phyloP scores from a whole-genome alignment of 2,797 vertebrate species.

The Numenius phaeopus region DNA sequence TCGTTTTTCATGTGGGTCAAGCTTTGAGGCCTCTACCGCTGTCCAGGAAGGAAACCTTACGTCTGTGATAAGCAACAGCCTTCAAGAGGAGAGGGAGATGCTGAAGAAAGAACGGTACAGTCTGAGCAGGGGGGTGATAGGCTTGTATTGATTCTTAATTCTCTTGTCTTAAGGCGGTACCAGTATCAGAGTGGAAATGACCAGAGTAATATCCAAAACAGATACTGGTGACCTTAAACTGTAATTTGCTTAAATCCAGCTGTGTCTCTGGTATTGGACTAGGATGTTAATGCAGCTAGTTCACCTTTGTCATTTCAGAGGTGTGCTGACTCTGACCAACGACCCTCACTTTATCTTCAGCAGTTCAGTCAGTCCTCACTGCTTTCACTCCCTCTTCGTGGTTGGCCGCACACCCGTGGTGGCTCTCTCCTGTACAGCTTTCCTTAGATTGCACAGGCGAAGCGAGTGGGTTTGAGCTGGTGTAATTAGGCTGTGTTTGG shows the following conservation, averaged over 20 bases:
- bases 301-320: not conserved
- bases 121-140: not conserved
- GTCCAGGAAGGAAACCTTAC: constrained; percentile 59
- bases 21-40: constrained; percentile 66
- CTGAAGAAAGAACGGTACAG: constrained; percentile 92
- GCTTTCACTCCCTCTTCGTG: not conserved
- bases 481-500: not conserved
- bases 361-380: not conserved
- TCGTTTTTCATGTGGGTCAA: constrained; percentile 60
- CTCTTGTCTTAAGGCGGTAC: not conserved
- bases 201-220: not conserved
- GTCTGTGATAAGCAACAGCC: constrained; percentile 79
- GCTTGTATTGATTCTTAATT: not conserved
- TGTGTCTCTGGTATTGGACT: not conserved
- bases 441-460: not conserved
- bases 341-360: not conserved
- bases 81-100: constrained; percentile 95
- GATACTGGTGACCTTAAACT: not conserved
- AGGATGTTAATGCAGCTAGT: not conserved
- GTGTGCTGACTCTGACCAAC: not conserved
- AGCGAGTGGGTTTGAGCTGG: not conserved
- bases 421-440: not conserved
- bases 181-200: not conserved
- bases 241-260: not conserved
- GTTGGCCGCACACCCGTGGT: too few relatives aligned